A percentile compares a stretch with the other conserved stretches of the same genome.
phyloP scores from a whole-genome alignment of 2,113 vertebrate species.

The Paramormyrops kingsleyae region DNA sequence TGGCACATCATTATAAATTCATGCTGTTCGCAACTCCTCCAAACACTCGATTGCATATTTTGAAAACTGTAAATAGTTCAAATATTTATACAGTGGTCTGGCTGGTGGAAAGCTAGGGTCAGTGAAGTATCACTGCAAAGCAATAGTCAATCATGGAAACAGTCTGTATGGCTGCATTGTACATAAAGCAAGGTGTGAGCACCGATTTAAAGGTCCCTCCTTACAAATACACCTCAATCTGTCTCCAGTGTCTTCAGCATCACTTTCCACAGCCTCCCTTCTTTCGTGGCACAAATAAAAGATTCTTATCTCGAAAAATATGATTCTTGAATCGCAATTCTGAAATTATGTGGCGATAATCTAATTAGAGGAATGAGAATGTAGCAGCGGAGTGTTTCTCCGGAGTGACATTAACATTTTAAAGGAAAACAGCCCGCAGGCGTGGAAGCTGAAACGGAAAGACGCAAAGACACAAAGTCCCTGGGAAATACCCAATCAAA shows the following conservation, averaged over 20 bases:
- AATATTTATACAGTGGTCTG: neutral
- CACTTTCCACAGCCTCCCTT: neutral
- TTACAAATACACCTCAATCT: neutral
- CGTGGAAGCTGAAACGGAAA: neutral
- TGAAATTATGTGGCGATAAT: neutral
- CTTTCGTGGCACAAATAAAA: neutral
- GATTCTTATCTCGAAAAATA: neutral
- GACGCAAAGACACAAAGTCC: neutral
- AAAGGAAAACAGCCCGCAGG: neutral
- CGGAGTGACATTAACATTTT: neutral
- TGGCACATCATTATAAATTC: neutral
- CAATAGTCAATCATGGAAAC: neutral
- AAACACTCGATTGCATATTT: neutral
- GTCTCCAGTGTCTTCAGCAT: neutral
- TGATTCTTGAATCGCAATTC: neutral
- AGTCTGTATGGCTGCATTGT: neutral
- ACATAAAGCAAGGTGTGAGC: neutral
- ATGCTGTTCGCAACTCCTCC: neutral
- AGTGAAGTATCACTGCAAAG: neutral
- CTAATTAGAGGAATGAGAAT: neutral
- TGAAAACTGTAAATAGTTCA: neutral
- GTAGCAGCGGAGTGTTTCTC: too few relatives aligned
- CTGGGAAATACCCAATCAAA: neutral
- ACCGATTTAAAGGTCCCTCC: neutral
- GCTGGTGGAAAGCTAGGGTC: neutral